Evolutionary conservation across 2,797 vertebrate species (phyloP).

Genomic region (Diglossa cyanea): DNA sequence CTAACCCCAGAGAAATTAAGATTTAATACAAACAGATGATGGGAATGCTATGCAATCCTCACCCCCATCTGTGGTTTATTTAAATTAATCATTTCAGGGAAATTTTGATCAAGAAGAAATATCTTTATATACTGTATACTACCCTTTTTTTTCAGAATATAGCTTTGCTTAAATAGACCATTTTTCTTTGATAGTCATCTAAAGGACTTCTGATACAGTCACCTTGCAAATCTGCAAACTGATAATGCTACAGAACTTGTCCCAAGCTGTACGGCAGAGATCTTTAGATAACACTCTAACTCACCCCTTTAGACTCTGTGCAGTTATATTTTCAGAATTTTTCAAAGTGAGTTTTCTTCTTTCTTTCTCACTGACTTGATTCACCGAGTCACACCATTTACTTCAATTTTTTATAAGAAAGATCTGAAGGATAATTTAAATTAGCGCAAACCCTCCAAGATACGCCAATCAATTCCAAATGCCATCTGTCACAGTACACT

Average conservation of each 20-base stretch:
- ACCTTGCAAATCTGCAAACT: not conserved
- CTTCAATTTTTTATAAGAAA: not conserved
- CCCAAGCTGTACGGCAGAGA: not conserved
- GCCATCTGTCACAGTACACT: constrained; percentile 49
- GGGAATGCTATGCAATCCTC: not conserved
- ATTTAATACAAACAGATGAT: not conserved
- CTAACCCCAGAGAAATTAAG: not conserved
- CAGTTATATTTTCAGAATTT: not conserved
- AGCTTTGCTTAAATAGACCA: not conserved
- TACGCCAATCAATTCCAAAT: constrained; percentile 28
- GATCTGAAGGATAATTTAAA: constrained; percentile 45
- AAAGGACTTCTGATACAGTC: not conserved
- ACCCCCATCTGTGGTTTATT: not conserved
- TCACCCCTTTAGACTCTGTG: not conserved
- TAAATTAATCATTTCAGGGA: not conserved
- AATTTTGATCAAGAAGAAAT: not conserved
- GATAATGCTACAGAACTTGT: not conserved
- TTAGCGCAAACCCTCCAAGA: constrained; percentile 7
- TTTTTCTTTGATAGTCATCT: not conserved
- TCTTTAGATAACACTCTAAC: not conserved
- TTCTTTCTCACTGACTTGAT: not conserved
- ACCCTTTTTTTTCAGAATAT: not conserved
- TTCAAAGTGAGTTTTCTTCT: not conserved
- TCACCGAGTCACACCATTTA: not conserved
- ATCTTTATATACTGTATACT: not conserved